Evolutionary conservation across 1,140 invertebrate species (phyloP).

Genomic region (Wiebesia pumilae): DNA sequence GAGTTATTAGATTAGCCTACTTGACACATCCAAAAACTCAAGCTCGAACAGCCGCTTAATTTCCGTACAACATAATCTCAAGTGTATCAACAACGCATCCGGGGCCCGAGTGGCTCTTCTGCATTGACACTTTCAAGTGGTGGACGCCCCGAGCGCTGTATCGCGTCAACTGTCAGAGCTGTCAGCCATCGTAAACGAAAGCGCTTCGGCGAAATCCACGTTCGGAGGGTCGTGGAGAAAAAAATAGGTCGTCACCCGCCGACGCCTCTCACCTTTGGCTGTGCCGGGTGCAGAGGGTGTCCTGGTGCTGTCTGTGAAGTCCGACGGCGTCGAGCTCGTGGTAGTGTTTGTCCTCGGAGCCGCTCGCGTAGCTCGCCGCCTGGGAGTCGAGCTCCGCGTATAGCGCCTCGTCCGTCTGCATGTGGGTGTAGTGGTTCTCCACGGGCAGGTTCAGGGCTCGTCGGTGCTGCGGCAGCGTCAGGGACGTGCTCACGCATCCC

Average conservation of each 20-base stretch:
- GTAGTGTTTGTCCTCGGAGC: slow-evolving; percentile 72
- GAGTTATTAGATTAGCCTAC: not conserved
- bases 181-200: too few species aligned
- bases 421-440: slow-evolving; percentile 83
- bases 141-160: not conserved
- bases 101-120: not conserved
- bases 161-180: not conserved
- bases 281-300: slow-evolving; percentile 69
- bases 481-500: slow-evolving; percentile 69
- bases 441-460: slow-evolving; percentile 74
- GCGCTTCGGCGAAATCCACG: not conserved
- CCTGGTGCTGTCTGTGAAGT: slow-evolving; percentile 66
- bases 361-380: slow-evolving; percentile 73
- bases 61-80: not conserved
- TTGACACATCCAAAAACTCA: not conserved
- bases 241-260: not conserved
- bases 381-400: slow-evolving; percentile 81
- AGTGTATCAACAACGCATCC: not conserved
- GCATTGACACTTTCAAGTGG: not conserved
- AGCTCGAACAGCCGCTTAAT: not conserved
- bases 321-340: slow-evolving; percentile 72
- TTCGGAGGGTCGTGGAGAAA: not conserved
- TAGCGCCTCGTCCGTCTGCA: slow-evolving; percentile 81
- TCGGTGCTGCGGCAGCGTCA: slow-evolving; percentile 71
- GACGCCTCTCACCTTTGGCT: slow-evolving; percentile 68